Percentiles rank a stretch among this genome's conserved stretches.
Evolutionary conservation across 2,888 invertebrate species (phyloP).

Genomic region (Polia nebulosa): DNA sequence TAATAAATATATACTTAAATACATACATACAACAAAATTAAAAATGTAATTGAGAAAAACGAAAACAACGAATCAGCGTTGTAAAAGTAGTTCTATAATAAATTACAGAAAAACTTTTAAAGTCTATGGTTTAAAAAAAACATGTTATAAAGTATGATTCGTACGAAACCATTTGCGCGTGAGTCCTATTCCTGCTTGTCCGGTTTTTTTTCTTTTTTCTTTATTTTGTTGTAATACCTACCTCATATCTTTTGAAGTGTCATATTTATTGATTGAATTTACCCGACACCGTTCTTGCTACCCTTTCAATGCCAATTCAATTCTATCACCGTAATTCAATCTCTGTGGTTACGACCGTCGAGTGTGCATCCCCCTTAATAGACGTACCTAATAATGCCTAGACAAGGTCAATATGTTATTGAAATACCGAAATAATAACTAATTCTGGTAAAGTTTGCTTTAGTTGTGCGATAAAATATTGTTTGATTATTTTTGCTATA

Average conservation of each 20-base stretch:
- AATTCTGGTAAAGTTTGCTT: constrained; percentile 27
- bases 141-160: too few species aligned
- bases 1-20: too few species aligned
- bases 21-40: too few species aligned
- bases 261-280: constrained; percentile 20
- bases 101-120: too few species aligned
- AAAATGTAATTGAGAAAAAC: too few species aligned
- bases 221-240: neutral
- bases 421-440: constrained; percentile 37
- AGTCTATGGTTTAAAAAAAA: too few species aligned
- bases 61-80: too few species aligned
- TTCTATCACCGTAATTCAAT: constrained; percentile 12
- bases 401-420: constrained; percentile 53
- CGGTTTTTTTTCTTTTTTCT: neutral
- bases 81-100: too few species aligned
- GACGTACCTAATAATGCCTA: constrained; percentile 35
- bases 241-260: neutral
- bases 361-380: constrained; percentile 27
- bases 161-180: too few species aligned
- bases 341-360: constrained; percentile 9
- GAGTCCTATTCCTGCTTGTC: too few species aligned
- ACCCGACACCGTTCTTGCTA: neutral
- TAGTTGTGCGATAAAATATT: constrained; percentile 34
- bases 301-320: constrained; percentile 22
- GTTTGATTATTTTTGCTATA: constrained; percentile 24